Base-by-base conservation (phyloP, 2,888 invertebrate species). In the Leptopilina myrica region DNA sequence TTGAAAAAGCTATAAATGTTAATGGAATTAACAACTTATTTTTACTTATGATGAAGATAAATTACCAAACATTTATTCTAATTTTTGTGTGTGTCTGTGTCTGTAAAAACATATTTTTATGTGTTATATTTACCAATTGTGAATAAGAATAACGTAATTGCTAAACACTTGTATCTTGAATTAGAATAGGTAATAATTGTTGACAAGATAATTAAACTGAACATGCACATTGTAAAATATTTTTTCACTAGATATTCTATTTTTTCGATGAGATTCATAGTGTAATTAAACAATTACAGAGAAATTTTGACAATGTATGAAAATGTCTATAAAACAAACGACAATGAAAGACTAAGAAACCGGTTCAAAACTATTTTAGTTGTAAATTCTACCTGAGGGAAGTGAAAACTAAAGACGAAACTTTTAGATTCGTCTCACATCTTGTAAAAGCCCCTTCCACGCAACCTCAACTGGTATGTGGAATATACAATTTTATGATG, bases 391-490 rank as follows among this genome's bases (percentile, higher is more conserved):
- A 33, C 20, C 12, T 59, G 56, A 9, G 33, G 53, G 9, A 78
- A 49, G 15, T 33, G 49, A 76, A 49, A 67, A 73, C 56, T 73
- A 14, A 73, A 14, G 33, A 53, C 56, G n/a, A 69, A 69, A 69
- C 26, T 69, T 26, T 49, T 20, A 20, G 49, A 26, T 20, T 69
- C 20, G 20, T 14, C 8, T 5, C 11, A 12, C 15, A 49, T 43
- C 15, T 12, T 12, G 12, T 69, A 26, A 15, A 26, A 6, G n/a
- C n/a, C 46, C 67, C 67, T 67, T 15, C 67, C 49, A 26, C 40
- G n/a, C 9, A 6, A 40, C 43, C 49, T 49, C 49, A 65, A 40
- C 26, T 40, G n/a, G 1, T 20, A 20, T 8, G 6, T 26, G 14
- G 40, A 8, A 9, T 15, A 40, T 40, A 40, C 43, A 15, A 65